Percentiles rank a stretch among this genome's conserved stretches.
These are phyloP conservation scores for Bombyx mandarina DNA, from an alignment of 1,140 invertebrate species.

Conservation along the genomic window DNA sequence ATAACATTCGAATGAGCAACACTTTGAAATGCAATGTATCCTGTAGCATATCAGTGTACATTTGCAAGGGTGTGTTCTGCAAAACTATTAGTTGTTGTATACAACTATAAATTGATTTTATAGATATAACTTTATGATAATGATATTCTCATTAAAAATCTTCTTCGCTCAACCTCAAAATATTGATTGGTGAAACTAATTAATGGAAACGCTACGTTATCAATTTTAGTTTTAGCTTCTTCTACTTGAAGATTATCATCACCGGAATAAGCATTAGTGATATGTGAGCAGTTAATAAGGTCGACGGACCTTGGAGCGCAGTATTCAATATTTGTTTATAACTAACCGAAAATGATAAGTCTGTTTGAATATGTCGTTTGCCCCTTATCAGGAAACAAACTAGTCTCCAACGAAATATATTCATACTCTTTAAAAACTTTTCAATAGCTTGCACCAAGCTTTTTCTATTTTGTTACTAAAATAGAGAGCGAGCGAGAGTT, in stretches of 20 bases:
- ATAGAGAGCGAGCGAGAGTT: no score
- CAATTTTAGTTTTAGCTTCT: no score
- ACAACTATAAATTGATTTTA: neutral
- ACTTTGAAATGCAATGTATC: no score
- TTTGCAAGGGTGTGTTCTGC: neutral
- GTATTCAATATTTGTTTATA: constrained; percentile 29
- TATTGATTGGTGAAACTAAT: constrained; percentile 1
- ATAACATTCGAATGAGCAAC: no score
- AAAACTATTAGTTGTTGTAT: neutral
- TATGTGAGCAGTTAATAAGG: constrained; percentile 7
- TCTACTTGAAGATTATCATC: no score
- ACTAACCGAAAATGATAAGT: constrained; percentile 21
- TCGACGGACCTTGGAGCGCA: constrained; percentile 30
- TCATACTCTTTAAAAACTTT: no score
- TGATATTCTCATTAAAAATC: no score
- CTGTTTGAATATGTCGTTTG: constrained; percentile 11
- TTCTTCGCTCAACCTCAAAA: neutral
- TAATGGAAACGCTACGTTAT: neutral
- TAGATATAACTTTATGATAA: no score
- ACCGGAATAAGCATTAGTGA: no score
- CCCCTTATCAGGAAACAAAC: constrained; percentile 18
- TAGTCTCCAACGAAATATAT: constrained; percentile 1
- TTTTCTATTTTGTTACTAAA: no score
- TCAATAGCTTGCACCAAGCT: no score
- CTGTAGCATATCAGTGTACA: no score